Percentiles rank a stretch among this genome's conserved stretches.
Conservation (phyloP, 2,113 vertebrate genomes). For the Tetrax tetrax region DNA sequence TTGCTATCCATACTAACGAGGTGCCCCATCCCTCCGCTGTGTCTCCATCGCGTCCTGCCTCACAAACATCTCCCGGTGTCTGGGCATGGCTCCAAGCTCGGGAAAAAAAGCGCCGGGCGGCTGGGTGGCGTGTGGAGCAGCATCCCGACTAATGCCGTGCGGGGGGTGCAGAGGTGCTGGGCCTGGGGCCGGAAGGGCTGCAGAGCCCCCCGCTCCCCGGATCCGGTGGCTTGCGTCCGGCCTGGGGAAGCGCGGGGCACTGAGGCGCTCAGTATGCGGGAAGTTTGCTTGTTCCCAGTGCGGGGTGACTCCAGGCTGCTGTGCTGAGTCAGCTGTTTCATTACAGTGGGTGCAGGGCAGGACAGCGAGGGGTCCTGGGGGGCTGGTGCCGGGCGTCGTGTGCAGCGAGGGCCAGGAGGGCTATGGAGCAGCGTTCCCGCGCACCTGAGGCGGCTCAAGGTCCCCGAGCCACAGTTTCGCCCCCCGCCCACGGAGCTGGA, state of each 20-base stretch:
- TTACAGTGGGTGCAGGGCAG: background rate
- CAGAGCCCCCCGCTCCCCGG: background rate
- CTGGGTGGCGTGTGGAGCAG: background rate
- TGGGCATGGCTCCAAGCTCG: slow-evolving; percentile 49
- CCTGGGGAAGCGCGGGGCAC: background rate
- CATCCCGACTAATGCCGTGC: background rate
- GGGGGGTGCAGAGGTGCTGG: rapidly evolving
- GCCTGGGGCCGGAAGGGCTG: background rate
- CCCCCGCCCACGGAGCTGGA: background rate
- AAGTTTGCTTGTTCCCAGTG: background rate
- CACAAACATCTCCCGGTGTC: background rate
- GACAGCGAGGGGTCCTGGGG: rapidly evolving
- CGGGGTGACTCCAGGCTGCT: background rate
- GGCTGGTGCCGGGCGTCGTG: background rate
- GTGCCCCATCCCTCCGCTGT: background rate
- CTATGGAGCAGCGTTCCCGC: background rate
- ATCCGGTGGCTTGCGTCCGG: rapidly evolving
- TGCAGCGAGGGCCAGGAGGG: background rate
- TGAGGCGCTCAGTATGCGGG: background rate
- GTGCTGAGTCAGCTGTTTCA: background rate
- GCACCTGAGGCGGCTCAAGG: rapidly evolving
- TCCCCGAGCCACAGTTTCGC: rapidly evolving
- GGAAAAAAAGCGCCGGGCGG: background rate
- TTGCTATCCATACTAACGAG: slow-evolving; percentile 49
- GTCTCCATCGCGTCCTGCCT: background rate